These are phyloP conservation scores for Ancistrus triradiatus DNA, from an alignment of 2,113 vertebrate genomes.

Conservation along the genomic window DNA sequence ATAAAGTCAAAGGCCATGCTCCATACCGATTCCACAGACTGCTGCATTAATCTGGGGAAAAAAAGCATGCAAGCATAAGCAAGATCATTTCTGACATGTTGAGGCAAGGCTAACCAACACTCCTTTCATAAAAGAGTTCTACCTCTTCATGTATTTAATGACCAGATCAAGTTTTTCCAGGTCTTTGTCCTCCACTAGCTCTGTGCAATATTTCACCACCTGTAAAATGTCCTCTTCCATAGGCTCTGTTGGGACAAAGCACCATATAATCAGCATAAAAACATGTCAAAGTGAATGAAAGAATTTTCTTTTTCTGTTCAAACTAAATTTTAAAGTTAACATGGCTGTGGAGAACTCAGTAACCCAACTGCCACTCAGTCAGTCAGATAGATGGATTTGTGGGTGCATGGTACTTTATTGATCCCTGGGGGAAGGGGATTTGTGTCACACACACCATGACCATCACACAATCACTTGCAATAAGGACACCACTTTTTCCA, in stretches of 20 bases:
- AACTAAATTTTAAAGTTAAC: too few species aligned
- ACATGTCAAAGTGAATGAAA: too few species aligned
- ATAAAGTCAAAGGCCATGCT: constrained; percentile 99
- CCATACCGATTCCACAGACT: constrained; percentile 95
- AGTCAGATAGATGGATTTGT: too few species aligned
- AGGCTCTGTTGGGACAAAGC: constrained; percentile 72
- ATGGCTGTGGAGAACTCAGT: too few species aligned
- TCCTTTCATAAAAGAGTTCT: background rate
- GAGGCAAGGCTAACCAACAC: background rate
- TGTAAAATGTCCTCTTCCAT: constrained; percentile 99
- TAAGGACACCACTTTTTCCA: too few species aligned
- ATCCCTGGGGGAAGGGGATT: too few species aligned
- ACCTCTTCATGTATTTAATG: constrained; percentile 98
- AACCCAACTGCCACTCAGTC: too few species aligned
- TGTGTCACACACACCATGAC: too few species aligned
- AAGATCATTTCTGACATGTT: too few species aligned
- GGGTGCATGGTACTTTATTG: too few species aligned
- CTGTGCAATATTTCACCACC: constrained; percentile 95
- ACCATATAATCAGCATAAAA: background rate
- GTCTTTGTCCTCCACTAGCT: constrained; percentile 95
- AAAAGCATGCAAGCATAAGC: background rate
- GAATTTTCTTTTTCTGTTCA: too few species aligned
- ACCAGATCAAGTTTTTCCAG: constrained; percentile 93
- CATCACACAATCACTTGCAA: too few species aligned
- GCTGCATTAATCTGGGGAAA: constrained; percentile 85